Percentiles rank a stretch among this genome's conserved stretches.
Conservation (phyloP, 1,140 invertebrate species). For the Bursaphelenchus mucronatus region DNA sequence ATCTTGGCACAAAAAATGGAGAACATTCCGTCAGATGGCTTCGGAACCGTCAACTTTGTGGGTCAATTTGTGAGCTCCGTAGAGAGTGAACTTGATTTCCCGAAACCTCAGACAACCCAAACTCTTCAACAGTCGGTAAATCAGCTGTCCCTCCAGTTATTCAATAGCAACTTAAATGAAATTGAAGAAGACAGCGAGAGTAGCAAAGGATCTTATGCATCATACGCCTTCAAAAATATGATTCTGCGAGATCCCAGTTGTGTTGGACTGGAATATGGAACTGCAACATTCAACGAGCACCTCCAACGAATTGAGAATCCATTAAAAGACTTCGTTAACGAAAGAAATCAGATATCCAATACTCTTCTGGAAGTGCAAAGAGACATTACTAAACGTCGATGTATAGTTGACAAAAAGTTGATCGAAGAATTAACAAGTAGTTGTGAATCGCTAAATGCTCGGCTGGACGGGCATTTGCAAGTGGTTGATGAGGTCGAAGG, state of each 20-base stretch:
- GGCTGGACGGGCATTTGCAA: constrained; percentile 29
- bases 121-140: no score
- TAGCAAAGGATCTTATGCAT: no score
- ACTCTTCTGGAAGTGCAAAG: constrained; percentile 52
- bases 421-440: constrained; percentile 41
- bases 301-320: constrained; percentile 50
- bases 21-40: constrained; percentile 11
- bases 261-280: neutral
- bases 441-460: constrained; percentile 42
- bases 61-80: constrained; percentile 14
- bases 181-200: no score
- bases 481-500: constrained; percentile 45
- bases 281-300: constrained; percentile 39
- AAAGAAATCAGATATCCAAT: constrained; percentile 44
- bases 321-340: constrained; percentile 37
- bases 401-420: constrained; percentile 42
- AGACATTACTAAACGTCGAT: constrained; percentile 52
- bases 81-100: no score
- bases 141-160: no score
- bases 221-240: no score
- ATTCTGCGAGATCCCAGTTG: no score
- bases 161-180: no score
- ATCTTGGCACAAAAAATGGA: constrained; percentile 17
- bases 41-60: constrained; percentile 17
- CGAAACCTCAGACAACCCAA: no score